Conservation (phyloP, 2,113 vertebrate genomes). For the Mastomys coucha region DNA sequence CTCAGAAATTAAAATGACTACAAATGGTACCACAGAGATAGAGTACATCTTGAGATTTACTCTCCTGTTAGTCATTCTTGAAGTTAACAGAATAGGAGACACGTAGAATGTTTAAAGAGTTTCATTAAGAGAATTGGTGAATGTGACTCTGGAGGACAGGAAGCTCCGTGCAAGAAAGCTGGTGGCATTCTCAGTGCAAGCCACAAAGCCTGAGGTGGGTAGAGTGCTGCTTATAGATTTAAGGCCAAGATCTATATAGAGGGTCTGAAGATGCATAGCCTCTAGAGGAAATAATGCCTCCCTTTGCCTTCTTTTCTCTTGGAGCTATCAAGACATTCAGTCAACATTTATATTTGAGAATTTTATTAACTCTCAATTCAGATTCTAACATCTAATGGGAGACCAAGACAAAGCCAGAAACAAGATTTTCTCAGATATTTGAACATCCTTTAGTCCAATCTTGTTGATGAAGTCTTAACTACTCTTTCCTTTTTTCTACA, state of each 20-base stretch:
- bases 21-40: too few species aligned
- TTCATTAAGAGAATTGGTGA: neutral
- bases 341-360: neutral
- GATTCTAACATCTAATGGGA: neutral
- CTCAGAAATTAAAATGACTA: neutral
- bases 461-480: neutral
- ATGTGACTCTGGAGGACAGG: neutral
- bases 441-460: neutral
- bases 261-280: too few species aligned
- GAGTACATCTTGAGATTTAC: neutral
- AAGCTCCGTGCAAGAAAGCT: neutral
- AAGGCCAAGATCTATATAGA: neutral
- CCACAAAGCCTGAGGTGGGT: neutral
- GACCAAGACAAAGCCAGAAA: neutral
- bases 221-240: rapidly evolving
- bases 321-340: too few species aligned
- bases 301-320: neutral
- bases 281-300: neutral
- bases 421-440: neutral
- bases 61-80: neutral
- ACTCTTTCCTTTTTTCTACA: neutral
- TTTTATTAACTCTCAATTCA: neutral
- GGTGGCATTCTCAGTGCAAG: neutral
- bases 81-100: neutral
- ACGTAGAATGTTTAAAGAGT: too few species aligned